Conservation (phyloP, 2,113 vertebrate genomes). For the Nerophis lumbriciformis region DNA sequence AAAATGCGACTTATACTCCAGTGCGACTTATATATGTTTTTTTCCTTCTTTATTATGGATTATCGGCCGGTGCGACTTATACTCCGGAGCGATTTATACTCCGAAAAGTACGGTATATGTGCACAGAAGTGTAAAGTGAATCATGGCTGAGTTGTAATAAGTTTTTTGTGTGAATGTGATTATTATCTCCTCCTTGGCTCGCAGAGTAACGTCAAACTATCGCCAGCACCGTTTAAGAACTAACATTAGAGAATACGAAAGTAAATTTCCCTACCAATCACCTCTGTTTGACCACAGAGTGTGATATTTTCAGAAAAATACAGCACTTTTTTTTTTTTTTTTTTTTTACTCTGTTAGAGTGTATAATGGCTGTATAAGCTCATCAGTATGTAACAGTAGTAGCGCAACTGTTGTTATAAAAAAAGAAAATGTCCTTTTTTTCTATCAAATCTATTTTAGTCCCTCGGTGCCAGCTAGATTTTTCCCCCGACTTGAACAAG, state of each 20-base stretch:
- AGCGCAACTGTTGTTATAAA: too few species aligned
- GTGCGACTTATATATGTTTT: too few species aligned
- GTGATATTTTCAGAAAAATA: conserved; percentile 7
- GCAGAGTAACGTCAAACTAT: conserved; percentile 25
- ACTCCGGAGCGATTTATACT: too few species aligned
- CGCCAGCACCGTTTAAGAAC: conserved; percentile 25
- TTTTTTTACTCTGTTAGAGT: neutral
- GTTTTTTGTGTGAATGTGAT: conserved; percentile 33
- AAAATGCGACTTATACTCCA: too few species aligned
- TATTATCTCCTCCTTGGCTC: conserved; percentile 25
- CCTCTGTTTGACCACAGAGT: too few species aligned
- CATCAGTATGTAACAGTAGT: neutral
- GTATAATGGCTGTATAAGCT: neutral
- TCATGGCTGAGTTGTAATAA: conserved; percentile 17
- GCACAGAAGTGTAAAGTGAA: too few species aligned
- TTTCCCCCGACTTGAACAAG: conserved; percentile 6
- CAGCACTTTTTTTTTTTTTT: too few species aligned
- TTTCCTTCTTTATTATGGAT: too few species aligned
- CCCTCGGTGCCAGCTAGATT: conserved; percentile 15
- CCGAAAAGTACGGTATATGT: too few species aligned
- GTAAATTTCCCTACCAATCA: too few species aligned
- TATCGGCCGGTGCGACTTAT: too few species aligned
- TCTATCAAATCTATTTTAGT: conserved; percentile 54
- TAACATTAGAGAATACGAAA: too few species aligned
- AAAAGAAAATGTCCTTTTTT: conserved; percentile 17